Evolutionary conservation across 2,113 vertebrate genomes (phyloP).

Genomic region (Tyto alba): DNA sequence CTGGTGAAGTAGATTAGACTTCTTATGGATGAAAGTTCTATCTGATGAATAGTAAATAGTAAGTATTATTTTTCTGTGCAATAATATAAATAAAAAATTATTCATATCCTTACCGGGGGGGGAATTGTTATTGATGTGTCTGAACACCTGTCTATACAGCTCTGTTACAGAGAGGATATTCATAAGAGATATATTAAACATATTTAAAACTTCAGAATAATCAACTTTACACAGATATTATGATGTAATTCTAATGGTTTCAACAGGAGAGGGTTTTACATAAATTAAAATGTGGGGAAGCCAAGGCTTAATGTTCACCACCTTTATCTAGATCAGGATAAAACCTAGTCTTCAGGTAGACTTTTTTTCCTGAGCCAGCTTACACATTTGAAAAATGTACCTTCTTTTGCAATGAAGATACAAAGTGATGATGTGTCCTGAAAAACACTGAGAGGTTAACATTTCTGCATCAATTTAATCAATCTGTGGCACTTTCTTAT

Average conservation of each 20-base stretch:
- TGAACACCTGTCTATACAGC: not conserved
- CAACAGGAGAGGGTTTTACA: not conserved
- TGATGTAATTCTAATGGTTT: not conserved
- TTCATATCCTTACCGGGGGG: not conserved
- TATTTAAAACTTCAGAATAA: not conserved
- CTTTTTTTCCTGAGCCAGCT: not conserved
- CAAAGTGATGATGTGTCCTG: not conserved
- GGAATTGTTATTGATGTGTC: not conserved
- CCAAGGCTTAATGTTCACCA: not conserved
- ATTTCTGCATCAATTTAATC: not conserved
- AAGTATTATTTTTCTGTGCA: not conserved
- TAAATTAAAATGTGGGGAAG: not conserved
- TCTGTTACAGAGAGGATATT: not conserved
- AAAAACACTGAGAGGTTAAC: not conserved
- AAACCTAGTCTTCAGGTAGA: not conserved
- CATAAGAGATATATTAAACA: not conserved
- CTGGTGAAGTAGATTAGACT: not conserved
- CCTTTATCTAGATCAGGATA: not conserved
- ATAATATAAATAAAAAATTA: not conserved
- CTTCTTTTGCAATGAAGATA: not conserved
- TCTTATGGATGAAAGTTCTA: not conserved
- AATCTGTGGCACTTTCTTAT: not conserved
- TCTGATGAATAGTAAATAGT: not conserved
- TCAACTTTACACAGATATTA: not conserved
- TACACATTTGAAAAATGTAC: not conserved